Evolutionary conservation across 2,797 vertebrate species (phyloP), one percentile per base, ranked within the genome.

Genomic region (Holocentrus rufus): DNA sequence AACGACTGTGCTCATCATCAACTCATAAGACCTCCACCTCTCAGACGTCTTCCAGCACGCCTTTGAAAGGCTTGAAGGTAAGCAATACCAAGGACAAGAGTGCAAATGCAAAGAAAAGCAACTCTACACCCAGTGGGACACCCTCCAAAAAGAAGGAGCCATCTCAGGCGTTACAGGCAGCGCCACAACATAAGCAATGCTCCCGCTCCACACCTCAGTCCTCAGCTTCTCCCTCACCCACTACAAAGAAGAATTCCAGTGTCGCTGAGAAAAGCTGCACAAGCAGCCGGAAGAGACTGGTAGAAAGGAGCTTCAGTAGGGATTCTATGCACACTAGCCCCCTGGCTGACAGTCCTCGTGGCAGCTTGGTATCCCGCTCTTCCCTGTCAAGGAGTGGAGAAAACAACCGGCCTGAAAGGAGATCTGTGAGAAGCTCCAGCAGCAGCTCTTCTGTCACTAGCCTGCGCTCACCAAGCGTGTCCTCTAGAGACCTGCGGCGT

Each of bases 381-480:
- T 90, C 94, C 27, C 93, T 93, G 71, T 80, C 94, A 0, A 93
- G 85, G 92, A 69, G 89, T 18, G 0, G 91, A 25, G 92, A 96
- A 1, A 75, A 86, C 75, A 72, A 52, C 81, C 84, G 92, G 0
- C 69, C 59, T 0, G 96, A 98, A 11, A 89, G 90, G 84, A 95
- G 81, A 74, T 94, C 95, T 0, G 91, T 97, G 17, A 90, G 96
- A 72, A 98, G 97, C 72, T 94, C 93, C 66, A 95, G 93, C 87
- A 95, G 94, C 83, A 95, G 93, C 72, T 97, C 96, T 9, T 99
- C 98, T 2, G 95, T 98, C 93, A 96, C 98, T 7, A 99, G 93
- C 88, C 92, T 99, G 81, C 95, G 96, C 5, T 97, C 97, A 0
- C 95, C 96, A 1, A 94, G 93, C 0, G 76, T 89, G 0, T 94